Conservation (phyloP, 2,797 vertebrate genomes). For the Clamator glandarius region DNA sequence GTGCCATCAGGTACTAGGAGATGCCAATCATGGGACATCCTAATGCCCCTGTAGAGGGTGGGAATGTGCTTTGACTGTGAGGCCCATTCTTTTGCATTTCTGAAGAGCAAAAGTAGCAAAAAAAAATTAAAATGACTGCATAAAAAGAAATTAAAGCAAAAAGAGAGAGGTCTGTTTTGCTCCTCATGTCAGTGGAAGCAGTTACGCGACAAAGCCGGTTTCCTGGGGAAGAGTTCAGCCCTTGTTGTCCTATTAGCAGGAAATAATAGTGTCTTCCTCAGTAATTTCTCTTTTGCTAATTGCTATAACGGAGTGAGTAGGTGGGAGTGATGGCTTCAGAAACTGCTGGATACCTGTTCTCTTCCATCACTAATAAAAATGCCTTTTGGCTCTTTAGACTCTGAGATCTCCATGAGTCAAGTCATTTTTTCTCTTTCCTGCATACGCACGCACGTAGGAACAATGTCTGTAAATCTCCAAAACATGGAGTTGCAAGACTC, state of each 20-base stretch:
- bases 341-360: not conserved
- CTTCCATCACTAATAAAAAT: not conserved
- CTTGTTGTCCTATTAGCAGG: conserved; percentile 18
- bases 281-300: conserved; percentile 50
- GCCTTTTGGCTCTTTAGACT: not conserved
- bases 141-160: not conserved
- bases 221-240: not conserved
- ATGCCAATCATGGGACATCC: not conserved
- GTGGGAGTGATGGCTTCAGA: not conserved
- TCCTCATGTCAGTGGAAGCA: not conserved
- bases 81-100: not conserved
- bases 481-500: not conserved
- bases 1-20: not conserved
- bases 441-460: not conserved
- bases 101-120: not conserved
- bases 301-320: conserved; percentile 13
- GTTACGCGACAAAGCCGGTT: not conserved
- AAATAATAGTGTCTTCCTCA: conserved; percentile 13
- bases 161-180: not conserved
- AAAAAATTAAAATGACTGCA: too few relatives aligned
- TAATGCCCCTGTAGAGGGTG: not conserved
- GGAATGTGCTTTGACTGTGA: not conserved
- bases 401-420: not conserved
- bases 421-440: not conserved
- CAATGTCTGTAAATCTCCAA: conserved; percentile 11